Base-by-base conservation (phyloP, 2,113 vertebrate species). In the Cisticola juncidis region DNA sequence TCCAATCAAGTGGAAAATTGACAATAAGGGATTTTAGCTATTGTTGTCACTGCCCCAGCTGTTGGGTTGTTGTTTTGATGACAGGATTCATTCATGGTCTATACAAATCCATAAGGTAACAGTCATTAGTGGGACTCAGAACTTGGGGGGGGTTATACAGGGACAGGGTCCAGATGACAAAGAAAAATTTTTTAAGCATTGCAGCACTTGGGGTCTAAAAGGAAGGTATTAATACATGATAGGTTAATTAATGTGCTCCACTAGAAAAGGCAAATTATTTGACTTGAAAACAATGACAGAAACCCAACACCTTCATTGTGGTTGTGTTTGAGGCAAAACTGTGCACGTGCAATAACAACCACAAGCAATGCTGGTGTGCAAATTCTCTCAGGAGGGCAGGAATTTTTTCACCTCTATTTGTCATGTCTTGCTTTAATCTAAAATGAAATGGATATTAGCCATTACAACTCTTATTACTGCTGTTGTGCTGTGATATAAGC, bases 1-100 rank as follows among this genome's bases (percentile, higher is more conserved):
- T 90, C 58, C 91, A 95, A 6, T 80, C 81, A 80, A 86, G 90
- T 77, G 85, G 90, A 92, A 95, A 92, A 96, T 74, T 51, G 93
- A 78, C 71, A 88, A 64, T 77, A 54, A 69, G 71, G 87, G 78
- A 22, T 80, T 93, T 45, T 56, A 88, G 80, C 51, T 56, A 26
- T 88, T 88, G 68, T 90, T 92, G 56, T 40, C 65, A 1, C 20
- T 86, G 79, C 47, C 60, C 24, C 71, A 82, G 89, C 86, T 91
- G 74, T 76, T 91, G 50, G 57, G 94, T 47, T 4, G 76, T 81
- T 83, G 76, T 88, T 86, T 36, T 47, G 62, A 17, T 80, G 86
- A 53, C 74, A 82, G 79, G 56, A 57, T 60, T 81, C 48, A 45
- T 94, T 82, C 11, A 29, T 69, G 78, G 89, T 62, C 78, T 87